phyloP scores from a whole-genome alignment of 2,797 vertebrate genomes.

The Gymnothorax javanicus region DNA sequence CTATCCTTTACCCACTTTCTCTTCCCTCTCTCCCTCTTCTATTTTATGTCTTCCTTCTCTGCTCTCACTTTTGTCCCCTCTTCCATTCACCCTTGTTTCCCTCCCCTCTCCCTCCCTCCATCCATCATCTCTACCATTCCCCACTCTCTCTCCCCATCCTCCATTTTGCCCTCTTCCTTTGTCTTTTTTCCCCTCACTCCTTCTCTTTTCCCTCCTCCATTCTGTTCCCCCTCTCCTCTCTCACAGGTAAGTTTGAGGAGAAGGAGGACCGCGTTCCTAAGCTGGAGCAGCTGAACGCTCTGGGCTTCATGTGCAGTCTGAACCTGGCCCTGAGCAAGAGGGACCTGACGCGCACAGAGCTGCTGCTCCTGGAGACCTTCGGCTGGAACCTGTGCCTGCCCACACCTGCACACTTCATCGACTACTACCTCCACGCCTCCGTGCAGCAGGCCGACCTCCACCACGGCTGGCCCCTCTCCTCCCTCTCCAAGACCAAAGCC shows the following conservation, averaged over 20 bases:
- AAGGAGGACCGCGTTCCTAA: conserved; percentile 87
- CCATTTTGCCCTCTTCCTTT: background rate
- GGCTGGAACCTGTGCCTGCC: conserved; percentile 91
- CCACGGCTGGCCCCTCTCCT: conserved; percentile 84
- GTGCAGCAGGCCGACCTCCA: conserved; percentile 83
- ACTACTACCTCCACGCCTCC: conserved; percentile 89
- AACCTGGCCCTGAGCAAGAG: conserved; percentile 82
- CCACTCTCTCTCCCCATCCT: background rate
- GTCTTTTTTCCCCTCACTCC: background rate
- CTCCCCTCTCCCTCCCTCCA: background rate
- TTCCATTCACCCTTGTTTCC: background rate
- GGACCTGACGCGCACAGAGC: conserved; percentile 85
- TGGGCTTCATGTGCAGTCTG: conserved; percentile 81
- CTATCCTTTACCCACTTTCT: background rate
- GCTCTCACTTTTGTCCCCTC: background rate
- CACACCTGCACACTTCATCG: conserved; percentile 89
- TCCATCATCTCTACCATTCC: background rate
- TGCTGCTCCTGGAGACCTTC: conserved; percentile 86
- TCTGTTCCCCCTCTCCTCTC: background rate
- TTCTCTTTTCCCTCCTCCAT: background rate
- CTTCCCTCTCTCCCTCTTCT: background rate
- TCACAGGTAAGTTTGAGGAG: conserved; percentile 86
- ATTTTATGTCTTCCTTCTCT: too few species aligned
- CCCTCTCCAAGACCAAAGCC: conserved; percentile 81
- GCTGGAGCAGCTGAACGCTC: conserved; percentile 85